Percentiles rank a stretch among this genome's conserved stretches.
phyloP scores from a whole-genome alignment of 2,797 vertebrate genomes.

The Chelmon rostratus region DNA sequence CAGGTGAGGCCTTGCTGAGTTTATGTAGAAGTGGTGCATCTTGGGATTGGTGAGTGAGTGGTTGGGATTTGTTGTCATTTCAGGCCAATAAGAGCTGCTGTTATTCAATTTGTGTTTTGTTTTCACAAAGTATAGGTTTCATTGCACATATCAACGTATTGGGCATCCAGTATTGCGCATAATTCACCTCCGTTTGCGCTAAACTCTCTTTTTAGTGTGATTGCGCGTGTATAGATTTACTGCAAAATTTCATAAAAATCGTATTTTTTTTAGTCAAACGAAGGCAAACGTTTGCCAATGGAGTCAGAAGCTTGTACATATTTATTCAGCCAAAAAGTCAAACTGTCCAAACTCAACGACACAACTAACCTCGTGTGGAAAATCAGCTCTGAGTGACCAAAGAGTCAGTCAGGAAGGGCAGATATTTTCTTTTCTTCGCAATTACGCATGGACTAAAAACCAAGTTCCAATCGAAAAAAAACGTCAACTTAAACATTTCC shows the following conservation, averaged over 20 bases:
- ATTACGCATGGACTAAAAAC: background rate
- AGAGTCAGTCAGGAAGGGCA: background rate
- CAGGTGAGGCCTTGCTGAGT: background rate
- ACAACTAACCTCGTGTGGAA: background rate
- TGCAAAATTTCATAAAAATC: background rate
- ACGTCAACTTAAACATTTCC: background rate
- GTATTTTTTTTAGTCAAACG: background rate
- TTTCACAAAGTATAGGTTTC: background rate
- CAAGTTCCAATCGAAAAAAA: background rate
- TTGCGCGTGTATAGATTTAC: background rate
- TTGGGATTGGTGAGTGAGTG: background rate
- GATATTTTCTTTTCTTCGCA: no score
- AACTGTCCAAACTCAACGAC: background rate
- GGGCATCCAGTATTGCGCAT: no score
- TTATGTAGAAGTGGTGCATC: background rate
- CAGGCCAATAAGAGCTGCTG: no score
- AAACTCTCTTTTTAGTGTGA: background rate
- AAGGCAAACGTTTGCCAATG: background rate
- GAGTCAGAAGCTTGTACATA: background rate
- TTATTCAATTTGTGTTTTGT: background rate
- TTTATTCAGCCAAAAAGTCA: fast-evolving
- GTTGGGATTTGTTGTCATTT: background rate
- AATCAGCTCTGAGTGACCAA: background rate
- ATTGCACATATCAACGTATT: background rate
- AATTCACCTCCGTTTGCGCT: background rate